phyloP scores from a whole-genome alignment of 2,113 vertebrate species.

The Clarias macrocephalus region DNA sequence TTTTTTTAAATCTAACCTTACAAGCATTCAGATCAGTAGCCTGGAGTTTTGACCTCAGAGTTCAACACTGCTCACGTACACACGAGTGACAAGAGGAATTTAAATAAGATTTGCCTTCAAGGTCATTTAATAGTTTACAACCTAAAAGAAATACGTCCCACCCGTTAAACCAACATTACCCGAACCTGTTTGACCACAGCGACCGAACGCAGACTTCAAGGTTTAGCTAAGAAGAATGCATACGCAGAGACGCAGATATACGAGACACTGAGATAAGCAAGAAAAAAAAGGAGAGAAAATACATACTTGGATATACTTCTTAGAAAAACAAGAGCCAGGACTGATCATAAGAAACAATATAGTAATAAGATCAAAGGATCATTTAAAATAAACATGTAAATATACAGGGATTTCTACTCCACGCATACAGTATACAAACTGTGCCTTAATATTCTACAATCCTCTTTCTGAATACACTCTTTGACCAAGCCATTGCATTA shows the following conservation, averaged over 20 bases:
- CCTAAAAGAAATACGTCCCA: background rate
- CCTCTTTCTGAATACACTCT: background rate
- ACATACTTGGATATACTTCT: too few species aligned
- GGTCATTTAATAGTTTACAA: background rate
- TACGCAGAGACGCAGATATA: background rate
- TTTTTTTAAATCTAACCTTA: background rate
- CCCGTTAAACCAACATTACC: conserved; percentile 6
- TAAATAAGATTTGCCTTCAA: background rate
- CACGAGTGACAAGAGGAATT: background rate
- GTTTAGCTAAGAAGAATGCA: background rate
- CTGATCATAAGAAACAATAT: background rate
- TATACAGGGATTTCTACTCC: background rate
- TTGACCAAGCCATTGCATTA: background rate
- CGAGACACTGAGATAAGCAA: background rate
- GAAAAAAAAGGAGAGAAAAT: too few species aligned
- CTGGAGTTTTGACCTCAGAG: background rate
- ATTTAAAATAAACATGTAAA: background rate
- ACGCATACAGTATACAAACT: background rate
- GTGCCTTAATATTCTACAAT: background rate
- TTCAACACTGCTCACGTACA: background rate
- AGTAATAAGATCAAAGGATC: background rate
- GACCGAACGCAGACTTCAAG: background rate
- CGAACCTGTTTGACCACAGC: conserved; percentile 36
- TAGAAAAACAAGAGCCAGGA: background rate
- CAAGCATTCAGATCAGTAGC: background rate